phyloP scores from a whole-genome alignment of 1,140 invertebrate species.

The Parasteatoda tepidariorum region DNA sequence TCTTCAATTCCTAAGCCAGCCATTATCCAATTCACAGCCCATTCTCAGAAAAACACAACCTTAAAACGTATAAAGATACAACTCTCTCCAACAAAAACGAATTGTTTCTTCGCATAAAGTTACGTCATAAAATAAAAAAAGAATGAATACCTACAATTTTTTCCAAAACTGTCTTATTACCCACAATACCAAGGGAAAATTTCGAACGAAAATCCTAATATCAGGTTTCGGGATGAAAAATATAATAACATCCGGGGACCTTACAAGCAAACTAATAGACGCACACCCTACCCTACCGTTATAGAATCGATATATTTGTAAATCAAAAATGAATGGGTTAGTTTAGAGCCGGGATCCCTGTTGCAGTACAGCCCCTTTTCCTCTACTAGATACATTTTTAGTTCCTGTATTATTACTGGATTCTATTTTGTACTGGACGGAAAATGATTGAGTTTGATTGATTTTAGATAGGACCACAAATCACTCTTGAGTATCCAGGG shows the following conservation, averaged over 20 bases:
- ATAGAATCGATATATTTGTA: slow-evolving; percentile 52
- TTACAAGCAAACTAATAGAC: slow-evolving; percentile 31
- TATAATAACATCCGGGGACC: slow-evolving; percentile 14
- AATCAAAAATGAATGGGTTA: slow-evolving; percentile 47
- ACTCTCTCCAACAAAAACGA: too few relatives aligned
- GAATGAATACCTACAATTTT: too few relatives aligned
- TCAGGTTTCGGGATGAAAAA: slow-evolving; percentile 25
- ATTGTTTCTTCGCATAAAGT: too few relatives aligned
- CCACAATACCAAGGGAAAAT: background rate
- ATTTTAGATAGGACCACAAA: slow-evolving; percentile 53
- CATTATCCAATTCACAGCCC: too few relatives aligned
- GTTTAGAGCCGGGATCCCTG: background rate
- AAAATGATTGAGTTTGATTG: slow-evolving; percentile 54
- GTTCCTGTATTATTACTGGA: slow-evolving; percentile 49
- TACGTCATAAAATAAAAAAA: too few relatives aligned
- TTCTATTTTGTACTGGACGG: slow-evolving; percentile 3
- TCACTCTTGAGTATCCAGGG: slow-evolving; percentile 30
- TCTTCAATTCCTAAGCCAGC: too few relatives aligned
- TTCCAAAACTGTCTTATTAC: background rate
- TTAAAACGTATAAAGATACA: too few relatives aligned
- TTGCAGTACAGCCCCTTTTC: background rate
- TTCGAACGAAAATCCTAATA: slow-evolving; percentile 22
- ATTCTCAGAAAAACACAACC: too few relatives aligned
- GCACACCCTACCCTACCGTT: background rate
- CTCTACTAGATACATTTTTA: slow-evolving; percentile 31